These are phyloP conservation scores for Threskiornis aethiopicus DNA, from an alignment of 2,797 vertebrate species.

Conservation along the genomic window DNA sequence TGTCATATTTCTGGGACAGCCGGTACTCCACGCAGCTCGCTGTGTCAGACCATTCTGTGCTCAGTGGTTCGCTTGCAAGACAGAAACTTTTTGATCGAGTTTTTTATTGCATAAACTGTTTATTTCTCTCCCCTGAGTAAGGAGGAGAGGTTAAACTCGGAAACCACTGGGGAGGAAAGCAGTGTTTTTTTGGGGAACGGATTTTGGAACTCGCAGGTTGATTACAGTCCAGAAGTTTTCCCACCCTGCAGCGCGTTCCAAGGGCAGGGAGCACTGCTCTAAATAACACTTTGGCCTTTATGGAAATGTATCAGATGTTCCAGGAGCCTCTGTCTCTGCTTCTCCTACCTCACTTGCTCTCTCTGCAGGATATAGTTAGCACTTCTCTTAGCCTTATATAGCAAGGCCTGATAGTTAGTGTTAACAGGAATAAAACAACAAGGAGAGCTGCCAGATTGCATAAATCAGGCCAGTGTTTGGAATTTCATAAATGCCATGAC, in stretches of 20 bases:
- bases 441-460: constrained; percentile 76
- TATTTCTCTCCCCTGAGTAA: constrained; percentile 58
- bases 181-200: not conserved
- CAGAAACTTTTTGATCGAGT: not conserved
- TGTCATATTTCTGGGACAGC: constrained; percentile 46
- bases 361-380: constrained; percentile 72
- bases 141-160: constrained; percentile 64
- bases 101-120: constrained; percentile 44
- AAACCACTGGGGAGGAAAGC: constrained; percentile 57
- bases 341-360: constrained; percentile 45
- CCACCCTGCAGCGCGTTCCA: constrained; percentile 72
- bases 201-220: constrained; percentile 61
- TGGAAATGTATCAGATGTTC: constrained; percentile 76
- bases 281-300: constrained; percentile 79
- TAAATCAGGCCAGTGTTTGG: constrained; percentile 80
- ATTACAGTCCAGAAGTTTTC: constrained; percentile 54
- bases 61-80: constrained; percentile 7
- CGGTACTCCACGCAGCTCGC: not conserved
- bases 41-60: not conserved
- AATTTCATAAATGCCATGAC: constrained; percentile 83
- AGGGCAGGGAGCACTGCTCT: constrained; percentile 61
- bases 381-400: constrained; percentile 77
- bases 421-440: constrained; percentile 75
- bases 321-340: constrained; percentile 55
- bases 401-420: constrained; percentile 75